These are phyloP conservation scores for Antennarius striatus DNA, from an alignment of 2,113 vertebrate genomes.

Conservation along the genomic window DNA sequence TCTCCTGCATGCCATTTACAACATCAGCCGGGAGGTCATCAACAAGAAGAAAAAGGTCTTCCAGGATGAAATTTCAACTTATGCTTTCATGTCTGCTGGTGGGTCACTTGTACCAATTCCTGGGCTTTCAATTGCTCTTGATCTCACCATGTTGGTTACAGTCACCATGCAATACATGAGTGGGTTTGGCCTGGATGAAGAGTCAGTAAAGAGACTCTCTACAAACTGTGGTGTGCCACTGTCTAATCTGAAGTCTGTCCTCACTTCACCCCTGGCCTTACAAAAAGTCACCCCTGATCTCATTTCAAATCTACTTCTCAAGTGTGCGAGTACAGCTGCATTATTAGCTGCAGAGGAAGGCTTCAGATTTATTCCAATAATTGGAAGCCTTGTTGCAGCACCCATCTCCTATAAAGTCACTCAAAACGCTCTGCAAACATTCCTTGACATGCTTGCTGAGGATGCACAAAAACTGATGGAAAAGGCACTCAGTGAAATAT, in stretches of 20 bases:
- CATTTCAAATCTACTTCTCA: fast-evolving
- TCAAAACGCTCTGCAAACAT: background rate
- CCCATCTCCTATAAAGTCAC: background rate
- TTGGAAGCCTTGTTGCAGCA: constrained; percentile 8
- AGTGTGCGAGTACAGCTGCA: fast-evolving
- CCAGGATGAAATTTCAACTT: background rate
- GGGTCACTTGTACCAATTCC: background rate
- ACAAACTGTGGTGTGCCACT: background rate
- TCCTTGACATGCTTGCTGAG: constrained; percentile 14
- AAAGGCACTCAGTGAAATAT: too few relatives aligned
- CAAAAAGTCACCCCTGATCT: fast-evolving
- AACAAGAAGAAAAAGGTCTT: constrained; percentile 27
- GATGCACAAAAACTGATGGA: background rate
- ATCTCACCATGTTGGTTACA: background rate
- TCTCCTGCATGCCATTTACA: constrained; percentile 6
- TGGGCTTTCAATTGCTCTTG: background rate
- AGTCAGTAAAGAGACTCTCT: background rate
- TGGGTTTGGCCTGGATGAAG: background rate
- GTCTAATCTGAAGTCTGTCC: background rate
- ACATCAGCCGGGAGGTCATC: constrained; percentile 3
- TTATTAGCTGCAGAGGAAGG: constrained; percentile 11
- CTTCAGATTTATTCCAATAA: background rate
- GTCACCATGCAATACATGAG: background rate
- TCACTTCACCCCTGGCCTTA: background rate
- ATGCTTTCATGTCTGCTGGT: fast-evolving